These are phyloP conservation scores for Drosophila mimetica DNA, from an alignment of 2,888 invertebrate species.

Conservation along the genomic window DNA sequence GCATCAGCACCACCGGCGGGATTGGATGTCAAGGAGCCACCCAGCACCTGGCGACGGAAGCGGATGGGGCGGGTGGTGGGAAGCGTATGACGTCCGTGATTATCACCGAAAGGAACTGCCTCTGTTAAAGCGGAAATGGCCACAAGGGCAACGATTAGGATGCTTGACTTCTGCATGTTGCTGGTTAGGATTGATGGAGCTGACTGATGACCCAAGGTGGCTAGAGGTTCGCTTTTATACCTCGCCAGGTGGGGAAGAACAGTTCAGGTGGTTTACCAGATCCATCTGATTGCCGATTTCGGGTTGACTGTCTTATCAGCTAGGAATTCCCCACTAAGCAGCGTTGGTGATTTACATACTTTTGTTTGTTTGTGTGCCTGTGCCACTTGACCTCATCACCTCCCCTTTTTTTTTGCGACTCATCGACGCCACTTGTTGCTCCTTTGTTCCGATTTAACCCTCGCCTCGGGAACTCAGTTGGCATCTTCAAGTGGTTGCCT, in stretches of 20 bases:
- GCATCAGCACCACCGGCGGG: slow-evolving; percentile 78
- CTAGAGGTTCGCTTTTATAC: slow-evolving; percentile 34
- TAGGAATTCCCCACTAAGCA: slow-evolving; percentile 31
- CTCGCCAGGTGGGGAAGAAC: slow-evolving; percentile 7
- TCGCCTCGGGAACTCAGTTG: slow-evolving; percentile 1
- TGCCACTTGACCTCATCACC: slow-evolving; percentile 20
- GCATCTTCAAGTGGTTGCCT: slow-evolving; percentile 29
- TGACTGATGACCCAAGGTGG: slow-evolving; percentile 48
- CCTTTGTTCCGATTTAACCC: slow-evolving; percentile 24
- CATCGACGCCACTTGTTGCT: slow-evolving; percentile 41
- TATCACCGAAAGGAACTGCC: slow-evolving; percentile 54
- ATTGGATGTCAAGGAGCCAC: slow-evolving; percentile 68
- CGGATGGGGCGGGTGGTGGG: slow-evolving; percentile 43
- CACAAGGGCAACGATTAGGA: slow-evolving; percentile 54
- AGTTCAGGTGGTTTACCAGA: slow-evolving; percentile 25
- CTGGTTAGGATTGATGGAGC: slow-evolving; percentile 10
- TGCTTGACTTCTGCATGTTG: slow-evolving; percentile 60
- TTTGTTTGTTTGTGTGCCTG: slow-evolving; percentile 11
- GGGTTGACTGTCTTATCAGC: slow-evolving; percentile 28
- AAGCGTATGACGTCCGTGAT: slow-evolving; percentile 21
- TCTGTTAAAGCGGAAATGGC: slow-evolving; percentile 54
- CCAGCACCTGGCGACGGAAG: slow-evolving; percentile 66
- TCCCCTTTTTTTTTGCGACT: slow-evolving; percentile 1
- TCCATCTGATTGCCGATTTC: background rate
- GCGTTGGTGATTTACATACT: slow-evolving; percentile 37